These are phyloP conservation scores for Eupithecia dodoneata DNA, from an alignment of 2,888 invertebrate genomes.

Conservation along the genomic window DNA sequence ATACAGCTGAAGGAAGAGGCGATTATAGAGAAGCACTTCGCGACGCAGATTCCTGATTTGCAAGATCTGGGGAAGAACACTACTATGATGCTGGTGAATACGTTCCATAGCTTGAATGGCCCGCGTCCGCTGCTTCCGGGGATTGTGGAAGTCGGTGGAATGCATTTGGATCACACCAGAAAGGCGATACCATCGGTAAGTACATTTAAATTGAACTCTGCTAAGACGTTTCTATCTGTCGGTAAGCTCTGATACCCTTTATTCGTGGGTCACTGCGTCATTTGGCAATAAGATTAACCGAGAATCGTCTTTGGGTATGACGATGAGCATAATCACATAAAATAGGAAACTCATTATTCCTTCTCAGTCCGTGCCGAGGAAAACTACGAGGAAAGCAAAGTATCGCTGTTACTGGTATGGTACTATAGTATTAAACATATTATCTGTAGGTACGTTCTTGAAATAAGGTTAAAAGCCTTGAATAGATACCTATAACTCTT, in stretches of 20 bases:
- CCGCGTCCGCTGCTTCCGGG: conserved; percentile 83
- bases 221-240: neutral
- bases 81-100: conserved; percentile 84
- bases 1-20: conserved; percentile 67
- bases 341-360: neutral
- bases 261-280: neutral
- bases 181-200: conserved; percentile 77
- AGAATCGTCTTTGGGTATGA: neutral
- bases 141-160: conserved; percentile 86
- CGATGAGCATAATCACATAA: neutral
- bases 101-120: conserved; percentile 85
- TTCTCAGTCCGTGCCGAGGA: neutral
- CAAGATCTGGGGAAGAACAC: conserved; percentile 79
- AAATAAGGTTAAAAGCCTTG: neutral
- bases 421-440: neutral
- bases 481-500: neutral
- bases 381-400: neutral
- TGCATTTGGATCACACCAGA: conserved; percentile 76
- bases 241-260: neutral
- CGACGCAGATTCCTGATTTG: conserved; percentile 78
- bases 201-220: conserved; percentile 28
- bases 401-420: neutral
- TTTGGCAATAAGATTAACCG: neutral
- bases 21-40: conserved; percentile 74
- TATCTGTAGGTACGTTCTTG: neutral